phyloP scores from a whole-genome alignment of 1,140 invertebrate species.

The Saccostrea echinata region DNA sequence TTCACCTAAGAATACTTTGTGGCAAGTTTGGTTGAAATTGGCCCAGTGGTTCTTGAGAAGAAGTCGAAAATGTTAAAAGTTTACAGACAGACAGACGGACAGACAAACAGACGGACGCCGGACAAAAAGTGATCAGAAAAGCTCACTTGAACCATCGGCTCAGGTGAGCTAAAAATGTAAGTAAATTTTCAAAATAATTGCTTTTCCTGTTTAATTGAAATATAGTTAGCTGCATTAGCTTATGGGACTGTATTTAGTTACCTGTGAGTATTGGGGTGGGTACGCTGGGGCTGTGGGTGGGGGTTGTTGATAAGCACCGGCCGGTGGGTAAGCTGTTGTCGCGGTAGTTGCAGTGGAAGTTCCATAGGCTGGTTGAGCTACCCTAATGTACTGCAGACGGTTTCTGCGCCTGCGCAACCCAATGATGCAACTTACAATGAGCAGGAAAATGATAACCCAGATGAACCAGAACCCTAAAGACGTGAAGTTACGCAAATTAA shows the following conservation, averaged over 20 bases:
- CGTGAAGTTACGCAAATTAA: neutral
- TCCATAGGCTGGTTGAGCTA: conserved; percentile 56
- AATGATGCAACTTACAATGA: conserved; percentile 55
- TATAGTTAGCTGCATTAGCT: neutral
- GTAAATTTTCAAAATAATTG: neutral
- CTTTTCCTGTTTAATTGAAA: neutral
- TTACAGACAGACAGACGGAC: too few relatives aligned
- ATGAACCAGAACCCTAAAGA: conserved; percentile 66
- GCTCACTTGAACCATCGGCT: too few relatives aligned
- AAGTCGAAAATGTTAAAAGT: too few relatives aligned
- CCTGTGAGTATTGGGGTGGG: neutral
- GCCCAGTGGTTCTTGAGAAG: too few relatives aligned
- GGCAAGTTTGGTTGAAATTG: too few relatives aligned
- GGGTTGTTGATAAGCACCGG: neutral
- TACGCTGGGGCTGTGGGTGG: conserved; percentile 33
- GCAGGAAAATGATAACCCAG: conserved; percentile 59
- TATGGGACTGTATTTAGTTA: neutral
- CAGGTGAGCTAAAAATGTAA: neutral
- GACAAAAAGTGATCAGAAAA: too few relatives aligned
- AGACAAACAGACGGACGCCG: too few relatives aligned
- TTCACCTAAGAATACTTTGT: too few relatives aligned
- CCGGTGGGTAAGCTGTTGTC: neutral
- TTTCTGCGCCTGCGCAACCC: conserved; percentile 45
- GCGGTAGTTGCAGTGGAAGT: conserved; percentile 42
- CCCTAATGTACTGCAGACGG: conserved; percentile 26